Evolutionary conservation across 2,888 invertebrate genomes (phyloP), one percentile per base, ranked within the genome.

Genomic region (Hoplodrina blanda): DNA sequence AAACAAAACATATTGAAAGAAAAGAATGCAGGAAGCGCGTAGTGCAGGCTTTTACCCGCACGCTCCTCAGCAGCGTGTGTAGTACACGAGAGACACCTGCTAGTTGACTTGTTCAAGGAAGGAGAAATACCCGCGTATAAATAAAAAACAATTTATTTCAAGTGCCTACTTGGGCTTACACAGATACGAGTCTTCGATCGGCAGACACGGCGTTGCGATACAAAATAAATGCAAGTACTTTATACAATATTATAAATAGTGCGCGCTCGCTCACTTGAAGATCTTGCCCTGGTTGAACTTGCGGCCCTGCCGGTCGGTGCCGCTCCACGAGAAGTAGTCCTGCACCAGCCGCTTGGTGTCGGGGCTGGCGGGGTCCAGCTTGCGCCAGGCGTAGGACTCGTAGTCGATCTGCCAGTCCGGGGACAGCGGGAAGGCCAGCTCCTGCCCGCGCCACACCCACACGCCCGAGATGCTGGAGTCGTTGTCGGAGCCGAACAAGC

Each of bases 231-330:
- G 92, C 91, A 89, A 85, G 73, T 84, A 83, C 69, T 76, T 76
- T 79, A 82, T 83, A 78, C 74, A 79, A 62, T 82, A 67, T 66
- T 55, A 71, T 65, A 59, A 62, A 25, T 13, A 46, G 25, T 7
- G 55, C 11, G 30, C 17, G 30, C 13, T 33, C 15, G 81, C 13
- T 93, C 90, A 99, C 96, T 99, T 99, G 97, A 99, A 99, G 95
- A 99, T 98, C 97, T 99, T 99, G 95, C 99, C 99, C 97, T 99
- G 99, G 96, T 99, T 99, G 97, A 99, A 99, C 91, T 97, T 97
- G 91, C 99, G 98, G 73, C 99, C 99, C 63, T 97, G 93, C 91
- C 98, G 98, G 94, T 99, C 99, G 25, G 96, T 93, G 77, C 99
- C 99, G 85, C 97, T 96, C 99, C 99, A 99, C 55, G 98, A 97